These are phyloP conservation scores for Mizuhopecten yessoensis DNA, from an alignment of 1,140 invertebrate genomes.

Conservation along the genomic window DNA sequence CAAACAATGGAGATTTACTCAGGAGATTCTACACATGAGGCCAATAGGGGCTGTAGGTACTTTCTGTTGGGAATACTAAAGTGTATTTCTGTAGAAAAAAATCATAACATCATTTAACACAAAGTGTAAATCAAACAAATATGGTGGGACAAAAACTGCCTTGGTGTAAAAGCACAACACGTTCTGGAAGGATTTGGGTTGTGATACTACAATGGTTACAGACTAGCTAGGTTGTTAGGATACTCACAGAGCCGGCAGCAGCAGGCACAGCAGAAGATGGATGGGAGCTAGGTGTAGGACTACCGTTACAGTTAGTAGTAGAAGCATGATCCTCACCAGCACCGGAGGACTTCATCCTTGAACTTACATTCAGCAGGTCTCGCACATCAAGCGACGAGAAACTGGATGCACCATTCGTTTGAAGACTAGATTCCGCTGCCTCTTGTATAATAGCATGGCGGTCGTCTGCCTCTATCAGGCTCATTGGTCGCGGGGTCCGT, in stretches of 20 bases:
- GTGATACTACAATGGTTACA: slow-evolving; percentile 3
- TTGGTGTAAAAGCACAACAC: not conserved
- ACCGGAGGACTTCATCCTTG: slow-evolving; percentile 65
- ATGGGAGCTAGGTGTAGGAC: slow-evolving; percentile 42
- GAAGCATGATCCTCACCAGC: slow-evolving; percentile 47
- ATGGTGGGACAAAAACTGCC: not conserved
- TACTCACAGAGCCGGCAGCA: slow-evolving; percentile 78
- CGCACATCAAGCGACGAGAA: slow-evolving; percentile 69
- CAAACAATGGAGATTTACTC: too few relatives aligned
- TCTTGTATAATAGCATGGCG: slow-evolving; percentile 13
- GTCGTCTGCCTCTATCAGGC: slow-evolving; percentile 29
- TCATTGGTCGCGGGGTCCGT: not conserved
- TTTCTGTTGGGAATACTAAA: too few relatives aligned
- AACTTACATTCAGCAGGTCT: slow-evolving; percentile 79
- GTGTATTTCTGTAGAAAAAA: too few relatives aligned
- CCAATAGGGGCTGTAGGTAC: too few relatives aligned
- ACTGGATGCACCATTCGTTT: not conserved
- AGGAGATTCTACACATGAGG: too few relatives aligned
- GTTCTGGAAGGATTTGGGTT: not conserved
- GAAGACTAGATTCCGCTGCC: not conserved
- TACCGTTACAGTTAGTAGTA: slow-evolving; percentile 65
- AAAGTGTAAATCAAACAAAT: not conserved
- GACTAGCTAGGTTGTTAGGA: slow-evolving; percentile 45
- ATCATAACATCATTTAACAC: too few relatives aligned
- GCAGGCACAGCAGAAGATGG: slow-evolving; percentile 58